Conservation (phyloP, 2,888 invertebrate species). For the Pollenia amentaria region DNA sequence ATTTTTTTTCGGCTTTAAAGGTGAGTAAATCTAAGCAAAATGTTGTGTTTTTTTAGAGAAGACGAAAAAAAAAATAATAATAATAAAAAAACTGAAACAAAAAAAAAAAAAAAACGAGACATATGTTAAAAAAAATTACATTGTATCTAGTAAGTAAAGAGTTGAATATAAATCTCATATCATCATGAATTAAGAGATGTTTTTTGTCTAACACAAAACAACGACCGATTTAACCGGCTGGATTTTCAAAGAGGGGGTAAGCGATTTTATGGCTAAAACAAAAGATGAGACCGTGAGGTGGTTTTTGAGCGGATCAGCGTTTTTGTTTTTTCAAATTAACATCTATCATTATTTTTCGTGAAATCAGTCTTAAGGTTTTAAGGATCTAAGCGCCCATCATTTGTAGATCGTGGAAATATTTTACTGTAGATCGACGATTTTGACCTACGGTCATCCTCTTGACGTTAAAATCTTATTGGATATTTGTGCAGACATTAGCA, state of each 20-base stretch:
- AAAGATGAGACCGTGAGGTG: conserved; percentile 20
- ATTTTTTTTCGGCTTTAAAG: conserved; percentile 24
- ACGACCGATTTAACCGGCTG: conserved; percentile 11
- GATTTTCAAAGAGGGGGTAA: neutral
- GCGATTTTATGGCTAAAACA: neutral
- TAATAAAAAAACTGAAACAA: neutral
- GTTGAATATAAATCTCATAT: conserved; percentile 56
- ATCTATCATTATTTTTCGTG: too few species aligned
- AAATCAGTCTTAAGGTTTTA: too few species aligned
- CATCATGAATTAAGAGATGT: conserved; percentile 65
- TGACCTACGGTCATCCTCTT: too few species aligned
- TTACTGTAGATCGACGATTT: too few species aligned
- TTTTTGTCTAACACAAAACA: conserved; percentile 34
- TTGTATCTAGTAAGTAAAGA: conserved; percentile 48
- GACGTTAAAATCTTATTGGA: too few species aligned
- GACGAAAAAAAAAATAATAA: too few species aligned
- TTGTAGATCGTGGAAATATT: too few species aligned
- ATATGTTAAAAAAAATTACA: conserved; percentile 19
- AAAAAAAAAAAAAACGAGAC: neutral
- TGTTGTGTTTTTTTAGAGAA: neutral
- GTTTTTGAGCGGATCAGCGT: neutral
- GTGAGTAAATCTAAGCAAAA: conserved; percentile 42
- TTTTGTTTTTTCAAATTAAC: neutral
- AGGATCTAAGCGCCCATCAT: too few species aligned
- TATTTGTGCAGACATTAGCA: too few species aligned